Conservation (phyloP, 1,140 invertebrate species). For the Pteromalus puparum region DNA sequence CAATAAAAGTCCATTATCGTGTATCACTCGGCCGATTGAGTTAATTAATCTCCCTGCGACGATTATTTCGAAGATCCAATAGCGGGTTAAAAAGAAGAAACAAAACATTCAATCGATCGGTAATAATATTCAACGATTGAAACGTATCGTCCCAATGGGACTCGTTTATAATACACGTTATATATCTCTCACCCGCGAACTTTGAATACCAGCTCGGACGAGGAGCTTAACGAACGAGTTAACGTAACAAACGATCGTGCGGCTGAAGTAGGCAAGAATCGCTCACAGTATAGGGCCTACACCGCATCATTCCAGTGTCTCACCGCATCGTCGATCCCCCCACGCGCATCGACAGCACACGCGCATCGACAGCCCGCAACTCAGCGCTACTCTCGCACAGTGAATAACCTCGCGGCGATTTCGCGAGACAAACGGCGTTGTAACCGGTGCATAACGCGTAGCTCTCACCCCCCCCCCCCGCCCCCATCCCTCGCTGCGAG, state of each 20-base stretch:
- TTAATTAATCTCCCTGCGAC: conserved; percentile 41
- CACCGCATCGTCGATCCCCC: neutral
- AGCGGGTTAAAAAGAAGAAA: neutral
- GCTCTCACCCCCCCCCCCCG: too few relatives aligned
- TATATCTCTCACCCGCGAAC: too few relatives aligned
- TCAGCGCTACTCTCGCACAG: neutral
- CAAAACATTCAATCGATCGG: neutral
- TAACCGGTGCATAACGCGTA: neutral
- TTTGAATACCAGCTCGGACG: too few relatives aligned
- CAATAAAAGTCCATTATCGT: conserved; percentile 46
- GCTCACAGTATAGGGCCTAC: too few relatives aligned
- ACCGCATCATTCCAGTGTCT: neutral
- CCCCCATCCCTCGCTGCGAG: neutral
- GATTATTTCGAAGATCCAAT: conserved; percentile 32
- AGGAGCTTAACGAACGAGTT: too few relatives aligned
- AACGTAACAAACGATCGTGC: neutral
- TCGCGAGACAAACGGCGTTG: neutral
- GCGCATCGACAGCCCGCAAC: neutral
- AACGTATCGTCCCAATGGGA: too few relatives aligned
- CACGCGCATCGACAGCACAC: neutral
- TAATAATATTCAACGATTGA: too few relatives aligned
- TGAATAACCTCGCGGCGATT: neutral
- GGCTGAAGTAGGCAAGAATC: neutral
- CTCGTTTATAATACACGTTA: too few relatives aligned
- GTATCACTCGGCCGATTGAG: conserved; percentile 35